These are phyloP conservation scores for Arrhamphus sclerolepis DNA, from an alignment of 2,797 vertebrate genomes.

Conservation along the genomic window DNA sequence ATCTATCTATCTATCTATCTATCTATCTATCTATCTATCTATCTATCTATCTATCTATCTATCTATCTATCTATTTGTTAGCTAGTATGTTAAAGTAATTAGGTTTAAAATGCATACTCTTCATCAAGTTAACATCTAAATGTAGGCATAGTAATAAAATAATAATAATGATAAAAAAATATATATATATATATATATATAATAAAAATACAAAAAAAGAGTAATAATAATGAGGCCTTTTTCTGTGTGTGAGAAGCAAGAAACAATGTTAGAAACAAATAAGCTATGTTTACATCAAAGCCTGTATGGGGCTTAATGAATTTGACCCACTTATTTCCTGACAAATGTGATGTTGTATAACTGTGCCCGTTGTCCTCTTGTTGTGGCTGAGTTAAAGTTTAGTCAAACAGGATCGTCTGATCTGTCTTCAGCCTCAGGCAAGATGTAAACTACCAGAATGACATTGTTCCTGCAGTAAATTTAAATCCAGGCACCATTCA, in stretches of 20 bases:
- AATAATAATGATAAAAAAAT: too few species aligned
- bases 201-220: too few species aligned
- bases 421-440: slow-evolving; percentile 22
- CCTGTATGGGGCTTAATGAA: slow-evolving; percentile 54
- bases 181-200: too few species aligned
- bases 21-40: too few species aligned
- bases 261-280: slow-evolving; percentile 28
- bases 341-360: slow-evolving; percentile 46
- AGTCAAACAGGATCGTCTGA: slow-evolving; percentile 4
- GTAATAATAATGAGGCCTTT: not conserved
- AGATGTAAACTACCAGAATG: slow-evolving; percentile 1
- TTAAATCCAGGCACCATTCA: not conserved
- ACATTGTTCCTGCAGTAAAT: slow-evolving; percentile 33
- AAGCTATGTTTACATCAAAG: slow-evolving; percentile 46
- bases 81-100: too few species aligned
- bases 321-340: slow-evolving; percentile 58
- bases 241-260: slow-evolving; percentile 25
- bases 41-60: too few species aligned
- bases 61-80: too few species aligned
- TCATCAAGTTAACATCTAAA: too few species aligned
- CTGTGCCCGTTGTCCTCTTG: slow-evolving; percentile 37
- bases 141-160: too few species aligned
- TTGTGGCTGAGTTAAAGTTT: slow-evolving; percentile 11
- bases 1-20: too few species aligned
- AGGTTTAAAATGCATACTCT: too few species aligned